Evolutionary conservation across 2,888 invertebrate species (phyloP).

Genomic region (Serrognathus titanus): DNA sequence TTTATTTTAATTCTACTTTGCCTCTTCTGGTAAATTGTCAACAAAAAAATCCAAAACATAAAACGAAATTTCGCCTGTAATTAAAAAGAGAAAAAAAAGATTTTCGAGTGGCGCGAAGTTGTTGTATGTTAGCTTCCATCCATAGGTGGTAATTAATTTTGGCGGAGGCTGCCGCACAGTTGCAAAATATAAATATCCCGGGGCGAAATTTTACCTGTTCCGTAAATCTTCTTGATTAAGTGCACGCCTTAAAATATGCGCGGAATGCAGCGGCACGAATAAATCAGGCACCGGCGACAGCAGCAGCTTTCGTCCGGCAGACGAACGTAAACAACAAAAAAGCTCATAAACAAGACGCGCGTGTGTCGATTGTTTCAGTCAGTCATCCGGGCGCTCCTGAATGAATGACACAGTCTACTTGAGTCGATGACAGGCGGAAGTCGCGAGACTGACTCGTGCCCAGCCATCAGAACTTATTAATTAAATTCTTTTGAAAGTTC

Average conservation of each 20-base stretch:
- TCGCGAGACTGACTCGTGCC: constrained; percentile 24
- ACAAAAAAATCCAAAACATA: no score
- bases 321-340: constrained; percentile 4
- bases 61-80: no score
- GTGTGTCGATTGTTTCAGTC: constrained; percentile 4
- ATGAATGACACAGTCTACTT: constrained; percentile 20
- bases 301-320: constrained; percentile 6
- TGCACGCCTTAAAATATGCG: constrained; percentile 7
- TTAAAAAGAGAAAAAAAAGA: no score
- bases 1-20: no score
- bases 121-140: not conserved
- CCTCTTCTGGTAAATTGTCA: no score
- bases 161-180: constrained; percentile 4
- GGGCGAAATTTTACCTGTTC: constrained; percentile 6
- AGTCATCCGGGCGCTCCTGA: constrained; percentile 4
- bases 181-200: constrained; percentile 14
- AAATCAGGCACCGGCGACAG: constrained; percentile 5
- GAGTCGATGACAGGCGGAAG: constrained; percentile 23
- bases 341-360: constrained; percentile 7
- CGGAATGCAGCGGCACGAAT: constrained; percentile 12
- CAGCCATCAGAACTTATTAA: constrained; percentile 10
- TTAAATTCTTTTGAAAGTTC: constrained; percentile 12
- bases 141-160: not conserved
- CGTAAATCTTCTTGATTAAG: constrained; percentile 8
- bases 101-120: no score